Conservation (phyloP, 1,140 invertebrate species). For the Mactra quadrangularis region DNA sequence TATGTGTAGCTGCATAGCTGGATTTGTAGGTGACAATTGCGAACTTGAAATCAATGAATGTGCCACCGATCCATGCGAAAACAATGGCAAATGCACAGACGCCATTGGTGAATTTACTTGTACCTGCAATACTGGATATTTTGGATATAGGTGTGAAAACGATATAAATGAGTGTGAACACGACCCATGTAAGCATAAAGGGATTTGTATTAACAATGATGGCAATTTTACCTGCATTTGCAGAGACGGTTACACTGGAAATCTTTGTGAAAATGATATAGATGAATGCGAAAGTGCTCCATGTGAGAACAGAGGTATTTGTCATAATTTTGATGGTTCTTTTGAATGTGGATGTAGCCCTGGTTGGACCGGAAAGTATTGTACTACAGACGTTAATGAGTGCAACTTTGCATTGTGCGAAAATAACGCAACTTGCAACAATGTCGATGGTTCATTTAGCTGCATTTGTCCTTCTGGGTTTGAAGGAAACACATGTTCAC, state of each 20-base stretch:
- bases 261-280: slow-evolving; percentile 86
- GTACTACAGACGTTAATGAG: slow-evolving; percentile 75
- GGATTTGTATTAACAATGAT: slow-evolving; percentile 92
- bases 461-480: no score
- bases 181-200: slow-evolving; percentile 89
- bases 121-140: slow-evolving; percentile 91
- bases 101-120: slow-evolving; percentile 89
- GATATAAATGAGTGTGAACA: slow-evolving; percentile 90
- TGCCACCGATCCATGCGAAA: slow-evolving; percentile 89
- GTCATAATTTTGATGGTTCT: slow-evolving; percentile 93
- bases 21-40: slow-evolving; percentile 93
- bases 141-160: slow-evolving; percentile 89
- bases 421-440: no score
- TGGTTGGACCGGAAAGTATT: slow-evolving; percentile 93
- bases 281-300: slow-evolving; percentile 92
- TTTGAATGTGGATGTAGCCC: slow-evolving; percentile 87
- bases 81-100: slow-evolving; percentile 91
- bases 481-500: no score
- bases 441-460: no score
- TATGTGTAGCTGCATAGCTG: slow-evolving; percentile 87
- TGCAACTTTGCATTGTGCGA: no score
- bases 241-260: slow-evolving; percentile 91
- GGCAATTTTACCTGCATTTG: slow-evolving; percentile 89
- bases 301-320: slow-evolving; percentile 90
- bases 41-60: slow-evolving; percentile 88